Base-by-base conservation (phyloP, 2,888 invertebrate genomes). In the Patella pellucida region DNA sequence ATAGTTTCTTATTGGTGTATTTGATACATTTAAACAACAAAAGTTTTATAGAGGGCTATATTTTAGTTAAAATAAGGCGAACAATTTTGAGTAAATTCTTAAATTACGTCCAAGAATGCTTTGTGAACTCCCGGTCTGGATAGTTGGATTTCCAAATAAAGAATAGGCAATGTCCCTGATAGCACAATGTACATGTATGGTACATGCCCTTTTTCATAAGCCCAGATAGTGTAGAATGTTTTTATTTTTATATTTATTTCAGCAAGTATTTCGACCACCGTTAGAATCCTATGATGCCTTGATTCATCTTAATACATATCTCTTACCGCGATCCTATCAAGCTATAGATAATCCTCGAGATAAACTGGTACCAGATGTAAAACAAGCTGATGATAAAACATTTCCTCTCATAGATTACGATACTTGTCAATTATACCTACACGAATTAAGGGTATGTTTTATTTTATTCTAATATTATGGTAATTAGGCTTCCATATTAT, bases 371-470 rank as follows among this genome's bases (percentile, higher is more conserved):
- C 62, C 62, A 23, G 23, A 19, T n/a, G 3, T 62, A 11, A 62
- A 23, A 62, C 14, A 19, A 12, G 74, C 74, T 14, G 74, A 80
- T 56, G 75, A 78, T 56, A 76, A 80, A 7, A 62, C 89, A 81
- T 91, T 95, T 83, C 97, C 97, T 0, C 92, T 96, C 0, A 93
- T 95, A 0, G 94, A 94, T 82, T 96, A 95, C 88, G 93, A 97
- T 91, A 95, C 95, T 0, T 94, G 96, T 0, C 90, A 93, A 74
- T 91, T 90, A 50, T 96, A 95, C 87, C 91, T 98, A 69, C 91
- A 93, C 4, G 95, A 96, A 78, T 91, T 98, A 79, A 93, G 95
- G 92, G 96, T 95, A 91, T 92, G 93, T 88, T 62, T 52, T 23
- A 67, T 5, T 41, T 9, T 41, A 41, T 41, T 41, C 41, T 1